Conservation (phyloP, 1,140 invertebrate genomes). For the Phortica variegata region DNA sequence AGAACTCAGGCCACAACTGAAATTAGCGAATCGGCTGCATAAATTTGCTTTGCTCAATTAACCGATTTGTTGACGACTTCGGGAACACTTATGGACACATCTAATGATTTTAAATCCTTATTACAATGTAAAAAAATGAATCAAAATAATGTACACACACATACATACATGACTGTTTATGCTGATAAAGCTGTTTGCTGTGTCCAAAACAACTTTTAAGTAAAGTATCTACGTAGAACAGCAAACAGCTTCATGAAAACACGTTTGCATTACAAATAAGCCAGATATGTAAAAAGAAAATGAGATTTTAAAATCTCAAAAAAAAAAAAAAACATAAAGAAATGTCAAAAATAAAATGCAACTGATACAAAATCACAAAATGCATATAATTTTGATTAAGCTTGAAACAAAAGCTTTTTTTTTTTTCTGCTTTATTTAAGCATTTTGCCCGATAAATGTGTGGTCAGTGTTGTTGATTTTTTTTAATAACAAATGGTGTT, state of each 20-base stretch:
- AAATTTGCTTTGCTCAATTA: too few relatives aligned
- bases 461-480: too few relatives aligned
- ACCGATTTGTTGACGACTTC: too few relatives aligned
- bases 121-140: too few relatives aligned
- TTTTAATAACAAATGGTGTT: slow-evolving; percentile 24
- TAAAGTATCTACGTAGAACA: too few relatives aligned
- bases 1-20: slow-evolving; percentile 47
- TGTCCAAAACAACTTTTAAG: too few relatives aligned
- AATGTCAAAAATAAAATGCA: slow-evolving; percentile 30
- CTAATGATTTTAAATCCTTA: too few relatives aligned
- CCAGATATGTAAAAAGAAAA: slow-evolving; percentile 45
- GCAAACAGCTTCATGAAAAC: too few relatives aligned
- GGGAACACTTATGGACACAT: too few relatives aligned
- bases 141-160: too few relatives aligned
- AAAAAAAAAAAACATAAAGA: slow-evolving; percentile 22
- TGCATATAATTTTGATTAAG: not conserved
- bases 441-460: slow-evolving; percentile 25
- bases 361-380: slow-evolving; percentile 44
- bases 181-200: too few relatives aligned
- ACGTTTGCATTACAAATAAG: slow-evolving; percentile 34
- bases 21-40: slow-evolving; percentile 50
- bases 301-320: slow-evolving; percentile 32
- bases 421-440: slow-evolving; percentile 27
- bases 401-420: not conserved
- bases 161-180: too few relatives aligned